These are phyloP conservation scores for Penaeus chinensis DNA, from an alignment of 1,140 invertebrate genomes.

Conservation along the genomic window DNA sequence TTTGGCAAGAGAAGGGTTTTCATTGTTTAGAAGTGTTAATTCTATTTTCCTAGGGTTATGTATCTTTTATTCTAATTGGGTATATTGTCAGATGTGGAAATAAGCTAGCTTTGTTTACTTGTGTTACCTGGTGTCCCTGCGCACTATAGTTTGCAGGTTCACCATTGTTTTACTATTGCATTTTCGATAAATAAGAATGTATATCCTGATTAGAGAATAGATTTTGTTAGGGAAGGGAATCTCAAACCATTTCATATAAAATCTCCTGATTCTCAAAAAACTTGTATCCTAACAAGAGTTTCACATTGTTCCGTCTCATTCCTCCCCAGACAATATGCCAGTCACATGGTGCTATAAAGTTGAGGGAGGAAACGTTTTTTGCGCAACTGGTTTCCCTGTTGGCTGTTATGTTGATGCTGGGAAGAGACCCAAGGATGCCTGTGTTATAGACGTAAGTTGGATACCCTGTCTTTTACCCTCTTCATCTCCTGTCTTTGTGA, in stretches of 20 bases:
- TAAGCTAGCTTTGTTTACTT: too few species aligned
- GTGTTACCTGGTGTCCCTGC: too few species aligned
- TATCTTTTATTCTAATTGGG: too few species aligned
- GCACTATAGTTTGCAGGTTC: too few species aligned
- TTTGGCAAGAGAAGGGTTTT: background rate
- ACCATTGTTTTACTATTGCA: too few species aligned
- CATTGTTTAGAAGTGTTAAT: background rate
- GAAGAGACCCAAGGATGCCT: conserved; percentile 74
- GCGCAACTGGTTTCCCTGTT: conserved; percentile 96
- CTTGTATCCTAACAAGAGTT: background rate
- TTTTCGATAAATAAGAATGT: too few species aligned
- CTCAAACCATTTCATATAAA: background rate
- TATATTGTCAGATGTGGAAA: too few species aligned
- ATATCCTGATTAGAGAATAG: too few species aligned
- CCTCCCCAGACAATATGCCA: conserved; percentile 91
- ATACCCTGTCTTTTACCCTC: background rate
- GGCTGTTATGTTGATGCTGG: conserved; percentile 86
- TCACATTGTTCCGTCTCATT: background rate
- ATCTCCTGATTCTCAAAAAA: background rate
- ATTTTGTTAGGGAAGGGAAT: too few species aligned
- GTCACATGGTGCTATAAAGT: conserved; percentile 90
- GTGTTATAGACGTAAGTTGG: conserved; percentile 72
- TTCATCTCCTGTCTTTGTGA: background rate
- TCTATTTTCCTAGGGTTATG: too few species aligned
- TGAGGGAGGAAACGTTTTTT: conserved; percentile 75